A percentile compares a stretch with the other conserved stretches of the same genome.
Evolutionary conservation across 2,113 vertebrate species (phyloP).

Genomic region (Arvicanthis niloticus): DNA sequence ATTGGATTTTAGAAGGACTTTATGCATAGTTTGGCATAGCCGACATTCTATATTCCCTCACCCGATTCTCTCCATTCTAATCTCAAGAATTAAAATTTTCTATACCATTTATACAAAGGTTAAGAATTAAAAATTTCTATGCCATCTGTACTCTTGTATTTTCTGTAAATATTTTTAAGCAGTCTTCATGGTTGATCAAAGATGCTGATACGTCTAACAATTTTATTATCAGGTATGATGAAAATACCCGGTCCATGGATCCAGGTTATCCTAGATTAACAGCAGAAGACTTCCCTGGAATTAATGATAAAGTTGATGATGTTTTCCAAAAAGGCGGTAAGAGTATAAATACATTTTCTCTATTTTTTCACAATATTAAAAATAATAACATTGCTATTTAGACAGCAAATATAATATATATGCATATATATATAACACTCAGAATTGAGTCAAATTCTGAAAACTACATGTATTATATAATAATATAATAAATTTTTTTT

Average conservation of each 20-base stretch:
- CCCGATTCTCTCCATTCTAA: neutral
- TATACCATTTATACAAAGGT: too few species aligned
- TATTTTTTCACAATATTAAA: neutral
- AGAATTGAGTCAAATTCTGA: neutral
- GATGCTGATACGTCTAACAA: neutral
- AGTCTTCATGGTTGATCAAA: neutral
- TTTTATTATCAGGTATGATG: conserved; percentile 86
- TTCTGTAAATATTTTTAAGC: neutral
- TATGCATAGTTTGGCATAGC: neutral
- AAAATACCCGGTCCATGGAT: conserved; percentile 86
- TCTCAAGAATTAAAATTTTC: too few species aligned
- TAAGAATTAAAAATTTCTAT: neutral
- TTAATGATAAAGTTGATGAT: conserved; percentile 84
- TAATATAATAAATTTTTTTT: conserved; percentile 46
- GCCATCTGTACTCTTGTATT: neutral
- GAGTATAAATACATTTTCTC: neutral
- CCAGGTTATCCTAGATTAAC: conserved; percentile 86
- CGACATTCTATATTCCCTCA: neutral
- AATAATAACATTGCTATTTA: neutral
- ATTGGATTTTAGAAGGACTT: neutral
- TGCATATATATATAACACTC: neutral
- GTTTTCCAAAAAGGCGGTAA: conserved; percentile 87
- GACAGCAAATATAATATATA: neutral
- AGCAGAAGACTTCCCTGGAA: conserved; percentile 83
- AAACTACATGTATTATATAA: conserved; percentile 5